Percentiles rank a stretch among this genome's conserved stretches.
Conservation (phyloP, 2,113 vertebrate genomes). For the Malaclemys terrapin region DNA sequence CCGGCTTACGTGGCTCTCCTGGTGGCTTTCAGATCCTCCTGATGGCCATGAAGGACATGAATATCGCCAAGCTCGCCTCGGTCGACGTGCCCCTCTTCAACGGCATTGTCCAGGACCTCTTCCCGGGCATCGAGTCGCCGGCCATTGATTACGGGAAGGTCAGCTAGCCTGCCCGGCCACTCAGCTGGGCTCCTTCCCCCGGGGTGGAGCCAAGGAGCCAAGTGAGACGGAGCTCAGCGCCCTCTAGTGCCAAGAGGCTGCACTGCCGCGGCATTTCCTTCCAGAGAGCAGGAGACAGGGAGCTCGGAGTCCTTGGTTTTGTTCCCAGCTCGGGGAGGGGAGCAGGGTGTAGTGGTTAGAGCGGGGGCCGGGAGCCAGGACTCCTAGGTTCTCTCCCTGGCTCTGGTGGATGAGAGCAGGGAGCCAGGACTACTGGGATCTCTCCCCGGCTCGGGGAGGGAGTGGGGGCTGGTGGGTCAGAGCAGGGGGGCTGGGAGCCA, state of each 20-base stretch:
- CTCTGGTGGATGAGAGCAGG: no score
- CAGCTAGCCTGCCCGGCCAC: background rate
- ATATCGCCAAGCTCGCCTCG: slow-evolving; percentile 87
- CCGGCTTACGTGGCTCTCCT: no score
- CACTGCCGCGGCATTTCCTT: background rate
- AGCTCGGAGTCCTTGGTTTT: no score
- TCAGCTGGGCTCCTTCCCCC: background rate
- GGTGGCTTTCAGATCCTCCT: slow-evolving; percentile 81
- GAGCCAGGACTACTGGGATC: background rate
- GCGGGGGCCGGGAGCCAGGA: background rate
- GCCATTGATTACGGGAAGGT: slow-evolving; percentile 86
- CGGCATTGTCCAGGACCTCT: slow-evolving; percentile 89
- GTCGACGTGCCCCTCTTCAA: slow-evolving; percentile 87
- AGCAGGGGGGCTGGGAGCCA: background rate
- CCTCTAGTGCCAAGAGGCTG: no score
- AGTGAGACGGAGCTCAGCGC: background rate
- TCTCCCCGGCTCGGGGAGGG: background rate
- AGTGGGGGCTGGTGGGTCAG: no score
- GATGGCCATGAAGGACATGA: slow-evolving; percentile 93
- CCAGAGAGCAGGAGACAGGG: no score
- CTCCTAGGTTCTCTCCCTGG: background rate
- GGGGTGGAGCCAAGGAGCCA: no score
- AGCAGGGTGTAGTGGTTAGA: no score
- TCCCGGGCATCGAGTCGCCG: slow-evolving; percentile 84
- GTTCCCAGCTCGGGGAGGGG: no score